Evolutionary conservation across 2,888 invertebrate species (phyloP), one percentile per base, ranked within the genome.

Genomic region (Agrochola lychnidis): DNA sequence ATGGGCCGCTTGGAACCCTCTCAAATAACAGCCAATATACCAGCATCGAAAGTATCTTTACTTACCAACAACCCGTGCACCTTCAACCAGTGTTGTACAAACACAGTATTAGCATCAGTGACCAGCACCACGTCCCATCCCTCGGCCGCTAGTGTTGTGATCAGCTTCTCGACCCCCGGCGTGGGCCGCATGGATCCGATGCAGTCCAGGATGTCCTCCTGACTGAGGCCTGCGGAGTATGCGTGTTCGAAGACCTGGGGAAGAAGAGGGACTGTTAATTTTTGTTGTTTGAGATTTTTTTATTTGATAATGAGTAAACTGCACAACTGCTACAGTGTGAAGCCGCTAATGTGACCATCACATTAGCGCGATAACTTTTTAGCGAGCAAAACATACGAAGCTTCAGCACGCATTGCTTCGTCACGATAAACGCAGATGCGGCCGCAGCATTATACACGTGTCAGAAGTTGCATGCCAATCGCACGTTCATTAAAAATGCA

Each of bases 241-340:
- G 96, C 96, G 87, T 96, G 96, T 70, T 95, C 95, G 88, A 96
- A 96, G 0, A 96, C 93, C 96, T 96, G 92, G 0, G 25, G 10
- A 57, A 12, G 53, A 57, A 51, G 53, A 30, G 3, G 2, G 6
- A 30, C 42, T 42, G 12, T 64, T 42, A 63, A 16, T 53, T 42
- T 25, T 57, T 56, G 45, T 14, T 45, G 45, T 45, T 45, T 30
- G 30, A 30, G 30, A 30, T 30, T 42, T 45, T 45, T 45, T 45
- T 4, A 45, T 12, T 45, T 14, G 45, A 12, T 1, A 14, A 4
- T 45, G 12, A 45, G 45, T 45, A n/a, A n/a, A n/a, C n/a, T n/a
- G n/a, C n/a, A n/a, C n/a, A n/a, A n/a, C n/a, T n/a, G n/a, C n/a
- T n/a, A n/a, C n/a, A n/a, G n/a, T n/a, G n/a, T n/a, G 30, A 30